These are phyloP conservation scores for Scylla paramamosain DNA, from an alignment of 1,140 invertebrate species.

Conservation along the genomic window DNA sequence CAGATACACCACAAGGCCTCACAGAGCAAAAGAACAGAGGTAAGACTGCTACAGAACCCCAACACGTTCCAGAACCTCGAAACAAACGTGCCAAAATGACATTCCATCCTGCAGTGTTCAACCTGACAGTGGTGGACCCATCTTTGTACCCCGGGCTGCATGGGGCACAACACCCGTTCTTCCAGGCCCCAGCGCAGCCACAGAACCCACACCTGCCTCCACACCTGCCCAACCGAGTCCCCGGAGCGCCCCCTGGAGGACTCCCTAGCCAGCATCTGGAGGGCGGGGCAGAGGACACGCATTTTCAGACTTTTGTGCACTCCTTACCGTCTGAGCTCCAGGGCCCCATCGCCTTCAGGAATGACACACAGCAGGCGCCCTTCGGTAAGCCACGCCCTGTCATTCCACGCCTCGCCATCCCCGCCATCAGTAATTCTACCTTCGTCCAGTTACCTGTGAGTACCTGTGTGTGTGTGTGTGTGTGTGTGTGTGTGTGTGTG, in stretches of 20 bases:
- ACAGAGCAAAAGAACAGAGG: background rate
- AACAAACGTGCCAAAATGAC: conserved; percentile 27
- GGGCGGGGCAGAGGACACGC: background rate
- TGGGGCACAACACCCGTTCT: background rate
- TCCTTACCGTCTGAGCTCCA: conserved; percentile 58
- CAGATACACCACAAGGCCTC: too few species aligned
- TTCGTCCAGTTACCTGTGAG: conserved; percentile 66
- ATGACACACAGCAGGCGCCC: background rate
- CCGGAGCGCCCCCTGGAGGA: background rate
- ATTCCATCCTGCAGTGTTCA: conserved; percentile 54
- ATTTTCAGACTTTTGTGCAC: conserved; percentile 42
- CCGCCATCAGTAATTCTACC: conserved; percentile 59
- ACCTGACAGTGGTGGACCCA: conserved; percentile 54
- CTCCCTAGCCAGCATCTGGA: conserved; percentile 56
- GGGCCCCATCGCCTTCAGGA: conserved; percentile 62
- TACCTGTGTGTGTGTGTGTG: background rate
- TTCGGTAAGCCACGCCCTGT: background rate
- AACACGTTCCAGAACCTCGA: background rate
- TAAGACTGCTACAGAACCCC: background rate
- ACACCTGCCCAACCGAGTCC: background rate
- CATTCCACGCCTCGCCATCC: conserved; percentile 33
- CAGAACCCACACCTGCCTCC: too few species aligned
- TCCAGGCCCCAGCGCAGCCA: background rate
- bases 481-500: background rate
- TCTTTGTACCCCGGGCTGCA: conserved; percentile 11